phyloP scores from a whole-genome alignment of 2,888 invertebrate genomes.

The Pachydiplax longipennis region DNA sequence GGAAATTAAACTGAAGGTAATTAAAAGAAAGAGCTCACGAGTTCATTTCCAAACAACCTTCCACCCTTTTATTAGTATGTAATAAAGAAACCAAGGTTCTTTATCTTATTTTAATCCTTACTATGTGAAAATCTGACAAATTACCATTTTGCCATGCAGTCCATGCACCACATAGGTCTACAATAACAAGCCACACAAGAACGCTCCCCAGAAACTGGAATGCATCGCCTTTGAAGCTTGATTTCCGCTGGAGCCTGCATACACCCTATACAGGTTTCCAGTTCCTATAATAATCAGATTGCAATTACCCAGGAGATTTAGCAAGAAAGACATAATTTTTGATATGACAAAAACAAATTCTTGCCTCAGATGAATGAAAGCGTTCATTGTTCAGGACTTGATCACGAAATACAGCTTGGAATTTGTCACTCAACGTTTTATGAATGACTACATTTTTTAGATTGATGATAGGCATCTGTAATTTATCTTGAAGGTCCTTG shows the following conservation, averaged over 20 bases:
- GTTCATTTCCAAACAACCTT: too few species aligned
- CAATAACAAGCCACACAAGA: conserved; percentile 72
- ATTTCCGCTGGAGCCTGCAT: conserved; percentile 81
- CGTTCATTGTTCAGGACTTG: conserved; percentile 74
- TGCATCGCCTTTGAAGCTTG: conserved; percentile 78
- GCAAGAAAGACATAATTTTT: conserved; percentile 9
- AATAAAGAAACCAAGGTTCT: too few species aligned
- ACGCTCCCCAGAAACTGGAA: conserved; percentile 59
- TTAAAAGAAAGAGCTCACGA: too few species aligned
- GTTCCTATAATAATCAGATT: conserved; percentile 64
- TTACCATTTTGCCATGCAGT: conserved; percentile 83
- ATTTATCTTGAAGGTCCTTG: conserved; percentile 76
- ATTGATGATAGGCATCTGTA: conserved; percentile 72
- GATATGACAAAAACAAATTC: conserved; percentile 22
- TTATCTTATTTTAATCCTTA: too few species aligned
- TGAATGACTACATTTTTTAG: conserved; percentile 75
- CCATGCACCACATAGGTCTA: conserved; percentile 88
- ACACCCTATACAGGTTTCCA: conserved; percentile 88
- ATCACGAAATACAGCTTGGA: conserved; percentile 82
- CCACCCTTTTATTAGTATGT: too few species aligned
- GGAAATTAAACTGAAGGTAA: too few species aligned
- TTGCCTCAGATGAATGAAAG: conserved; percentile 67
- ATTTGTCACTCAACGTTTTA: conserved; percentile 81
- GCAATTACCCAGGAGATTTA: conserved; percentile 9
- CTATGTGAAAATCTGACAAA: conserved; percentile 36